These are phyloP conservation scores for Larimichthys crocea DNA, from an alignment of 2,113 vertebrate genomes.

Conservation along the genomic window DNA sequence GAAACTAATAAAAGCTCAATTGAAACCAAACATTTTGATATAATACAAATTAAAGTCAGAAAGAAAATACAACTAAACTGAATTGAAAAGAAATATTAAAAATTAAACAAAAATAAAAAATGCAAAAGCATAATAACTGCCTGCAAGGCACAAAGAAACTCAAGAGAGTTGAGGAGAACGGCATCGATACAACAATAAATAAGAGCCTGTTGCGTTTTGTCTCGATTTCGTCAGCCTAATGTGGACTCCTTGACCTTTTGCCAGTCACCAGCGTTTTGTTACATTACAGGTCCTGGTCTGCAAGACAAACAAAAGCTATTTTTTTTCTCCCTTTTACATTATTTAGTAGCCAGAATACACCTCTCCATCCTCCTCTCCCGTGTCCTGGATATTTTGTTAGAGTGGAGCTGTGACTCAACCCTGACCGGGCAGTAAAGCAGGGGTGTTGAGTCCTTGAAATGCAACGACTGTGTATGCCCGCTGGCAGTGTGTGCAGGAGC, in stretches of 20 bases:
- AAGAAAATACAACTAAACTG: no score
- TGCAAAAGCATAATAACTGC: no score
- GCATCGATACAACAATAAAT: background rate
- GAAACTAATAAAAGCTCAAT: no score
- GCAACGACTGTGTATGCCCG: slow-evolving; percentile 46
- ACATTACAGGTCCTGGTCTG: slow-evolving; percentile 6
- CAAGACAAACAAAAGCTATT: slow-evolving; percentile 42
- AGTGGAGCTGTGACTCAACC: slow-evolving; percentile 58
- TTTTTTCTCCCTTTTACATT: slow-evolving; percentile 47
- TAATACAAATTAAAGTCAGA: no score
- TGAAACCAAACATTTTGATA: no score
- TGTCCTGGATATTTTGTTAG: slow-evolving; percentile 55
- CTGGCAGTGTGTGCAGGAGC: slow-evolving; percentile 42
- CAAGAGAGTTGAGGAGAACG: background rate
- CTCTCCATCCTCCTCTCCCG: slow-evolving; percentile 10
- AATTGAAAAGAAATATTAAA: no score
- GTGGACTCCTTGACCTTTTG: slow-evolving; percentile 9
- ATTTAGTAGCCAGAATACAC: slow-evolving; percentile 60
- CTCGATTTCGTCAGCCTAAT: slow-evolving; percentile 11
- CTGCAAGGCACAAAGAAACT: background rate
- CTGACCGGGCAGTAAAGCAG: slow-evolving; percentile 47
- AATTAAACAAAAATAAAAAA: no score
- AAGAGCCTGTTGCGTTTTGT: background rate
- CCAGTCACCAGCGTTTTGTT: background rate
- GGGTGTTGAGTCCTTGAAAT: slow-evolving; percentile 66